Evolutionary conservation across 2,797 vertebrate species (phyloP), one percentile per base, ranked within the genome.

Genomic region (Acrossocheilus fasciatus): DNA sequence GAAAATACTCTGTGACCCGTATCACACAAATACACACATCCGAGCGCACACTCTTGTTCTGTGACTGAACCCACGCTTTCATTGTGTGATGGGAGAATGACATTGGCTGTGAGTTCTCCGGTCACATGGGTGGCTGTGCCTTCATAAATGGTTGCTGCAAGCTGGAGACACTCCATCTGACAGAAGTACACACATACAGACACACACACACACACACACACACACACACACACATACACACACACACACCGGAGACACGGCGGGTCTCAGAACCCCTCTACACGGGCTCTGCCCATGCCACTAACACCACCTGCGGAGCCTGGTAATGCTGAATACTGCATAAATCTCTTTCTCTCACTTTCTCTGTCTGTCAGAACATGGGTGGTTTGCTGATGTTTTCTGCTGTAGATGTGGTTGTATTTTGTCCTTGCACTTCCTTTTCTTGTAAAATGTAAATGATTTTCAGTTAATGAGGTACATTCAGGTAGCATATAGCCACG

Each of bases 251-350:
- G 89, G 89, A 92, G 91, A 90, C 88, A 86, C 90, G 91, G 92
- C 86, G 78, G 93, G 88, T 92, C 92, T 84, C 84, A 92, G 85
- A 83, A 84, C 88, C 91, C 87, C 92, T 94, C 88, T 80, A 82
- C 91, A 59, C 89, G 89, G 89, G 90, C 84, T 89, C 92, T 91
- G 93, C 94, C 92, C 94, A 95, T 96, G 95, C 93, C 95, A 94
- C 94, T 96, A 87, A 93, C 93, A 91, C 93, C 93, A 93, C 93
- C 94, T 91, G 91, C 93, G 93, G 94, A 95, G 91, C 92, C 95
- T 88, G 95, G 95, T 96, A 96, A 95, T 89, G 81, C 89, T 88
- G 30, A 82, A 66, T 45, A 43, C 83, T 69, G 18, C 59, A 62
- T 52, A 52, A 9, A 68, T 64, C 34, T 82, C 34, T 76, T 50